phyloP scores from a whole-genome alignment of 64 coral and sea anemone species.

The Stichodactyla mertensii region DNA sequence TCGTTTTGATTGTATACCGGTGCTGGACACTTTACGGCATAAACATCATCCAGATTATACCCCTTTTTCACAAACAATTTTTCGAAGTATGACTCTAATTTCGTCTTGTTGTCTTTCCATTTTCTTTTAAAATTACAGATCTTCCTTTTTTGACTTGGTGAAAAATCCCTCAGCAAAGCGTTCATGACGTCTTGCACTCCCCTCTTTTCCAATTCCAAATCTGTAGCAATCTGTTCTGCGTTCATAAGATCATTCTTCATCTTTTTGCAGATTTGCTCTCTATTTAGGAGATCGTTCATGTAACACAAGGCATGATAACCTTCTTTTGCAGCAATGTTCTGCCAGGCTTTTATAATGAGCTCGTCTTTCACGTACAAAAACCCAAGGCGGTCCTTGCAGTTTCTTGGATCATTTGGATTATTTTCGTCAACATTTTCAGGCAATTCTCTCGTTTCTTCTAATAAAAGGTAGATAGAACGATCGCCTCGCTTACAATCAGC shows the following conservation, averaged over 20 bases:
- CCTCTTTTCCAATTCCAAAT: background rate
- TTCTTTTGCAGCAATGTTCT: background rate
- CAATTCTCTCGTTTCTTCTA: background rate
- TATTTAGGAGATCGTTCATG: background rate
- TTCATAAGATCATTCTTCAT: background rate
- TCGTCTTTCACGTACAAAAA: background rate
- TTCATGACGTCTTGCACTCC: background rate
- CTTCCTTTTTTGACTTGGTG: background rate
- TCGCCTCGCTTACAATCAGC: background rate
- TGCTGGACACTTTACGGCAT: too few relatives aligned
- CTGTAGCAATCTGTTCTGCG: background rate
- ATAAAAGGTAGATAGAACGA: background rate
- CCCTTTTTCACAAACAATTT: too few relatives aligned
- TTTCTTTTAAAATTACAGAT: background rate
- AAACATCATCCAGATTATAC: too few relatives aligned
- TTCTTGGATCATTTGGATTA: background rate
- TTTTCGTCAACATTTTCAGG: background rate
- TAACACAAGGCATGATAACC: background rate
- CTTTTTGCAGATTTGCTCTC: background rate
- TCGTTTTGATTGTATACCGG: too few relatives aligned
- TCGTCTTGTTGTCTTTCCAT: background rate
- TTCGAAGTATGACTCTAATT: background rate
- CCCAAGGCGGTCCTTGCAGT: background rate
- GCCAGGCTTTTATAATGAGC: background rate
- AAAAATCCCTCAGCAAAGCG: background rate